These are phyloP conservation scores for Acropora tenuis DNA, from an alignment of 64 coral and sea anemone genomes.

Conservation along the genomic window DNA sequence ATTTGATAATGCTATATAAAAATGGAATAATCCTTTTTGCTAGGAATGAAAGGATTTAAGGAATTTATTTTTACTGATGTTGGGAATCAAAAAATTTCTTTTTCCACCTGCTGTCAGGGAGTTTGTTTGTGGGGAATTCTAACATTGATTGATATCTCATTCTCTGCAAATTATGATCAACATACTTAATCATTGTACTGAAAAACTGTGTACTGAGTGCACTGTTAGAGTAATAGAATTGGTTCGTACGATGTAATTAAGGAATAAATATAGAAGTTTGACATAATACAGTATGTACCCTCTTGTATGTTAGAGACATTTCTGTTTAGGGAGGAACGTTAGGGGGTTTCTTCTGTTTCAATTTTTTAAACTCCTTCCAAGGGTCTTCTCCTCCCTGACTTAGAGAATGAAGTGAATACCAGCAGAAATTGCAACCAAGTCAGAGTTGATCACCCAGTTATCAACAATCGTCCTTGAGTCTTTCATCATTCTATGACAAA, in stretches of 20 bases:
- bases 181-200: background rate
- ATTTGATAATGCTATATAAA: background rate
- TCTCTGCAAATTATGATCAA: background rate
- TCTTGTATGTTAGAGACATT: no score
- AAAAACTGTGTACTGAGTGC: background rate
- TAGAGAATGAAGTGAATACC: no score
- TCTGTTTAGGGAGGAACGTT: no score
- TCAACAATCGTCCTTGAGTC: no score
- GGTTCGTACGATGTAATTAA: conserved; percentile 41
- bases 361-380: no score
- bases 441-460: no score
- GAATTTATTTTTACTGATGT: conserved; percentile 15
- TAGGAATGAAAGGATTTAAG: conserved; percentile 11
- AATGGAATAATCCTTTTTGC: background rate
- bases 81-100: conserved; percentile 21
- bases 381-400: no score
- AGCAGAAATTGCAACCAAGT: no score
- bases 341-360: no score
- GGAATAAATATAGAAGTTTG: conserved; percentile 25
- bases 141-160: background rate
- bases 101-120: background rate
- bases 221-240: conserved; percentile 23
- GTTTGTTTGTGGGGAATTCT: background rate
- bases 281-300: background rate
- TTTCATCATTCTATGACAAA: no score